Percentiles rank a stretch among this genome's conserved stretches.
Conservation (phyloP, 2,797 vertebrate genomes). For the Gobio occitaniae region DNA sequence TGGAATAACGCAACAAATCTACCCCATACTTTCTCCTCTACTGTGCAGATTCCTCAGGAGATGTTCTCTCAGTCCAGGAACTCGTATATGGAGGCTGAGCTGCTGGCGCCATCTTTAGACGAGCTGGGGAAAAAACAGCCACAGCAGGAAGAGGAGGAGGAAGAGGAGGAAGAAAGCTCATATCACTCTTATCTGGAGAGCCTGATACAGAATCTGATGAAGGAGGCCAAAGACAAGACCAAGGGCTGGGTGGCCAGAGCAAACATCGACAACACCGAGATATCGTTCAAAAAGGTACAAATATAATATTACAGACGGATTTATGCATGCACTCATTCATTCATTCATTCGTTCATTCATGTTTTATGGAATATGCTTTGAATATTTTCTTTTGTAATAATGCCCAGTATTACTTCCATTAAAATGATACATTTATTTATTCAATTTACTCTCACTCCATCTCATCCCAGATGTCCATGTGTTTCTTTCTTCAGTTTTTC, state of each 20-base stretch:
- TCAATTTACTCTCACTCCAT: too few relatives aligned
- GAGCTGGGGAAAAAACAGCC: constrained; percentile 85
- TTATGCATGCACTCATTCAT: background rate
- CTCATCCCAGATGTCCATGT: too few relatives aligned
- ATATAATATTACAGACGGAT: background rate
- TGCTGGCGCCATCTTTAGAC: constrained; percentile 85
- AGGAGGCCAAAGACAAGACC: constrained; percentile 92
- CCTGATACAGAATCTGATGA: constrained; percentile 87
- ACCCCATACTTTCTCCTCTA: background rate
- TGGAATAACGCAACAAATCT: too few relatives aligned
- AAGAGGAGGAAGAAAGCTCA: constrained; percentile 86
- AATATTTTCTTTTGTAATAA: background rate
- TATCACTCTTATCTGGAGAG: constrained; percentile 86
- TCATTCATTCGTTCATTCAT: too few relatives aligned
- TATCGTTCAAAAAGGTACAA: constrained; percentile 94
- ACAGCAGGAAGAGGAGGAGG: constrained; percentile 46
- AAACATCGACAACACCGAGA: constrained; percentile 88
- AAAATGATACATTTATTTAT: background rate
- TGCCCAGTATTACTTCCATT: background rate
- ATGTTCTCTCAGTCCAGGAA: constrained; percentile 91
- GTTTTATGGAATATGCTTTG: background rate
- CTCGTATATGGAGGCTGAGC: constrained; percentile 90
- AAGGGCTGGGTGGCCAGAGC: constrained; percentile 91
- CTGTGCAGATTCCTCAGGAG: constrained; percentile 88
- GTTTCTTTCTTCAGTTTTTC: too few relatives aligned